Base-by-base conservation (phyloP, 2,113 vertebrate species). In the Toxotes jaculatrix region DNA sequence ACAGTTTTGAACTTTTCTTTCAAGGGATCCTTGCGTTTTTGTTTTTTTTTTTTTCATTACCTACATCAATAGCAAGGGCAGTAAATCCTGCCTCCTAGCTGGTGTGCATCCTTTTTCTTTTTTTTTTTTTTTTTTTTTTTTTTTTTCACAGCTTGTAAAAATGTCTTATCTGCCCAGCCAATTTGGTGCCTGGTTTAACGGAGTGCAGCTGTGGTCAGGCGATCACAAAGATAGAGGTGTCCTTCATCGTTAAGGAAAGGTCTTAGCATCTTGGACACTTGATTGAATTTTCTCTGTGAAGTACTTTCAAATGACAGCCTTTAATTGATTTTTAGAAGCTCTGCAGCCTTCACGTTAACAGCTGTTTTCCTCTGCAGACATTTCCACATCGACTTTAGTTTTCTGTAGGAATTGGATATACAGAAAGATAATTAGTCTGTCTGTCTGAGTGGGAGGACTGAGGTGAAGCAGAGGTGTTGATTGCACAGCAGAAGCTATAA, bases 111-210 rank as follows among this genome's bases (percentile, higher is more conserved):
- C 10, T 16, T 43, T 19, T 10, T 31, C 12, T 53, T 36, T n/a
- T 42, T 10, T 13, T n/a, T n/a, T n/a, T 14, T 49, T 10, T 14
- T 5, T 16, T 43, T 19, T 10, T 31, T 12, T 53, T 36, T n/a
- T 42, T 14, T 49, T 10, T 14, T 5, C 78, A 59, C 32, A 12
- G 42, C n/a, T 31, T 78, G 43, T 59, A 47, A 63, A 73, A 76
- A 61, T 40, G 53, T 51, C 57, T 80, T 72, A 45, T 79, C 64
- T 59, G 73, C 43, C 14, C 23, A 77, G 34, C 14, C 62, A 72
- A 17, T 57, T n/a, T 42, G n/a, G 49, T 62, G 17, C 31, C 49
- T 53, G 36, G 38, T 64, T 4, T 45, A 61, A 45, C 60, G n/a
- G 53, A 62, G 27, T 49, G 51, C 66, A 34, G 69, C 60, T 63